A percentile compares a stretch with the other conserved stretches of the same genome.
phyloP scores from a whole-genome alignment of 2,797 vertebrate species.

The Cirrhinus mrigala region DNA sequence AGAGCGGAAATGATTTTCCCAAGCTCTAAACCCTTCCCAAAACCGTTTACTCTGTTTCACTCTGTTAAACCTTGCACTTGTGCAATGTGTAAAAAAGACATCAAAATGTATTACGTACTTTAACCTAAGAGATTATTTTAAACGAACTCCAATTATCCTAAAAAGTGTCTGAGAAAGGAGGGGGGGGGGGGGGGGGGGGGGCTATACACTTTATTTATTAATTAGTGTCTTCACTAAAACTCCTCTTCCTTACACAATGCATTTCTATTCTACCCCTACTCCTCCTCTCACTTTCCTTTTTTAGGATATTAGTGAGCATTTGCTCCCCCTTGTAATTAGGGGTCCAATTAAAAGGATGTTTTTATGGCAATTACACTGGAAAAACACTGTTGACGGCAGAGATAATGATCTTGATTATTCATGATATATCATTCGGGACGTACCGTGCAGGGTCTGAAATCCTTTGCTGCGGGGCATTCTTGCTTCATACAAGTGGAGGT shows the following conservation, averaged over 20 bases:
- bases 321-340: slow-evolving; percentile 52
- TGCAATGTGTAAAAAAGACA: not conserved
- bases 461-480: slow-evolving; percentile 73
- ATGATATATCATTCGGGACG: slow-evolving; percentile 72
- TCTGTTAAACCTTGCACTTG: not conserved
- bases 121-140: not conserved
- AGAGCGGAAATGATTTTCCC: slow-evolving; percentile 41
- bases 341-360: slow-evolving; percentile 72
- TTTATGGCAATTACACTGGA: slow-evolving; percentile 76
- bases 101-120: not conserved
- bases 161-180: not conserved
- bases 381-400: slow-evolving; percentile 74
- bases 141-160: not conserved
- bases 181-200: too few relatives aligned
- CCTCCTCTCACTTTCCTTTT: slow-evolving; percentile 29
- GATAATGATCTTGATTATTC: slow-evolving; percentile 85
- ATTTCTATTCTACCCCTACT: slow-evolving; percentile 36
- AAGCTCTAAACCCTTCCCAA: not conserved
- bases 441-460: slow-evolving; percentile 67
- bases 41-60: not conserved
- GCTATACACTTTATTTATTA: not conserved
- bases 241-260: not conserved
- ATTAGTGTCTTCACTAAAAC: not conserved
- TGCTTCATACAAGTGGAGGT: slow-evolving; percentile 76
- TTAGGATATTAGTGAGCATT: slow-evolving; percentile 38